Conservation (phyloP, 1,140 invertebrate species). For the Plutomurus gul region DNA sequence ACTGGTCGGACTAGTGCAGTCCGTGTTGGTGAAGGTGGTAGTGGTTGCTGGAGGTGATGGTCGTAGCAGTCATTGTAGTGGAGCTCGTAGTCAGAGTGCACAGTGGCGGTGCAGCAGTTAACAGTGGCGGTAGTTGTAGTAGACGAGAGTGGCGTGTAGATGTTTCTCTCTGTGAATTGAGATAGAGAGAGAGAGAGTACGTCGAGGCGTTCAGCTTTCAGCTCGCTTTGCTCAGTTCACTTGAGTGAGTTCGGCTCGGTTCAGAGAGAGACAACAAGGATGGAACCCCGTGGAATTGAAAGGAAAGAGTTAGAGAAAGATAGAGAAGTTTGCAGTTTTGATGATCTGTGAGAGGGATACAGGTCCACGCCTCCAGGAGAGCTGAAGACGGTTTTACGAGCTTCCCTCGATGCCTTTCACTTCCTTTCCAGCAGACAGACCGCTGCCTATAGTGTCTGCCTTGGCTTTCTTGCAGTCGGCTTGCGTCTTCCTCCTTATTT, state of each 20-base stretch:
- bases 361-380: conserved; percentile 10
- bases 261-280: background rate
- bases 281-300: background rate
- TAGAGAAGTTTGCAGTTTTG: conserved; percentile 22
- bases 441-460: no score
- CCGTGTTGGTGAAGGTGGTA: no score
- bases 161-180: background rate
- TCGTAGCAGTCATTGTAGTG: no score
- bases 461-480: no score
- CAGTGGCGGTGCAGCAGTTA: no score
- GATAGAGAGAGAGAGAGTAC: background rate
- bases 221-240: background rate
- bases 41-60: no score
- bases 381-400: conserved; percentile 28
- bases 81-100: no score
- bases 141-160: no score
- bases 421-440: conserved; percentile 12
- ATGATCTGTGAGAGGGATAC: conserved; percentile 23
- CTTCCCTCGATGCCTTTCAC: background rate
- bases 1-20: no score
- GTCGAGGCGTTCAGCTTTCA: background rate
- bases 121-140: no score
- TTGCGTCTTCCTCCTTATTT: no score
- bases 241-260: background rate
- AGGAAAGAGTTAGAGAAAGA: conserved; percentile 6